Percentiles rank a stretch among this genome's conserved stretches.
Conservation (phyloP, 2,113 vertebrate species). For the Capreolus pygargus region DNA sequence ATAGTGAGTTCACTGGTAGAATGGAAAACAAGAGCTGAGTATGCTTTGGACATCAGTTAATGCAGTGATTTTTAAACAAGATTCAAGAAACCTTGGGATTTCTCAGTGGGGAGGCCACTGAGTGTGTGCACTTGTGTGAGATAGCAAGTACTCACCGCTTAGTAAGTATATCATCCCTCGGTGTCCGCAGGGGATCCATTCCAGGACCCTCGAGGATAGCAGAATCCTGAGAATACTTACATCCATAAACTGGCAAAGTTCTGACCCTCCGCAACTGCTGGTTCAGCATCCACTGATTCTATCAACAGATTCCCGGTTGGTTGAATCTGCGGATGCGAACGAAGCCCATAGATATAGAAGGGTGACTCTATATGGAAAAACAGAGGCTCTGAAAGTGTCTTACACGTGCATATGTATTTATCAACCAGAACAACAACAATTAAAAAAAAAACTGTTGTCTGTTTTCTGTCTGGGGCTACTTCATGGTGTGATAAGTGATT, state of each 20-base stretch:
- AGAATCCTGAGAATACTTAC: not conserved
- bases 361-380: not conserved
- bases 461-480: not conserved
- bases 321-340: not conserved
- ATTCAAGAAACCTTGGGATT: not conserved
- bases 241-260: not conserved
- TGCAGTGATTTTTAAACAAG: not conserved
- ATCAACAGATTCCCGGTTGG: not conserved
- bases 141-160: not conserved
- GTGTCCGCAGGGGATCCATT: accelerated
- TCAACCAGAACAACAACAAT: not conserved
- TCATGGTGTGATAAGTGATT: not conserved
- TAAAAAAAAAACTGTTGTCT: not conserved
- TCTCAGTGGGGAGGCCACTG: not conserved
- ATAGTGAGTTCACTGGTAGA: not conserved
- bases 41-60: not conserved
- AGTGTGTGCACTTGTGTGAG: not conserved
- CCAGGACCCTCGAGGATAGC: not conserved
- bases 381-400: not conserved
- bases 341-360: not conserved
- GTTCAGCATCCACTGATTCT: not conserved
- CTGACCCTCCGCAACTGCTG: not conserved
- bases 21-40: not conserved
- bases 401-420: not conserved
- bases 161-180: not conserved